phyloP scores from a whole-genome alignment of 2,113 vertebrate species.

The Cyphomyrus discorhynchus region DNA sequence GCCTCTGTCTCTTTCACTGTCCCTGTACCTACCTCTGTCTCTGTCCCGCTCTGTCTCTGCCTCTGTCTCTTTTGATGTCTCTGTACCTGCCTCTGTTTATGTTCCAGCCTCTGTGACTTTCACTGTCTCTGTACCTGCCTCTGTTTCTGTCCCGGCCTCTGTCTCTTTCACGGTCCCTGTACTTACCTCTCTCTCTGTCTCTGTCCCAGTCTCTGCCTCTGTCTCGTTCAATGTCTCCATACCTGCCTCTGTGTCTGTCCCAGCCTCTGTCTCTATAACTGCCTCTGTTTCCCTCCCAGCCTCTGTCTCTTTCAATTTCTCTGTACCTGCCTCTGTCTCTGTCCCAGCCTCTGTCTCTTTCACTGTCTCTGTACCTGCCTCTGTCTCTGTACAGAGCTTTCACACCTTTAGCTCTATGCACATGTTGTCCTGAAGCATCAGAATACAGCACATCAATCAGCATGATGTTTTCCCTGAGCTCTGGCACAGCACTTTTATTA shows the following conservation, averaged over 20 bases:
- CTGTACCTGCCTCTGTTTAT: neutral
- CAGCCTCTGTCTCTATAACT: neutral
- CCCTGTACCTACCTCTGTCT: neutral
- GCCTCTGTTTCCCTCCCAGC: neutral
- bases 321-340: too few relatives aligned
- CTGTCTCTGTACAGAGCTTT: neutral
- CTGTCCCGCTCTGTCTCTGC: neutral
- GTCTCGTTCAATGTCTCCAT: neutral
- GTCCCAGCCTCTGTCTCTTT: neutral
- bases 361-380: neutral
- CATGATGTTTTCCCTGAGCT: constrained; percentile 57
- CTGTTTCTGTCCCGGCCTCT: neutral
- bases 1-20: neutral
- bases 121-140: neutral
- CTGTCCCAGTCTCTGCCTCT: neutral
- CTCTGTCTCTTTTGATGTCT: neutral
- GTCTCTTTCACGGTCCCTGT: neutral
- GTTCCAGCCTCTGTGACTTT: neutral
- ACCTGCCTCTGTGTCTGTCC: neutral
- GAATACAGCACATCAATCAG: constrained; percentile 55
- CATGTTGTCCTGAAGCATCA: neutral
- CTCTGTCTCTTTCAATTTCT: neutral
- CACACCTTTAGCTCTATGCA: neutral
- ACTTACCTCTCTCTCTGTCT: too few relatives aligned
- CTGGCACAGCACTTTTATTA: constrained; percentile 55